These are phyloP conservation scores for Ameiurus melas DNA, from an alignment of 2,113 vertebrate species.

Conservation along the genomic window DNA sequence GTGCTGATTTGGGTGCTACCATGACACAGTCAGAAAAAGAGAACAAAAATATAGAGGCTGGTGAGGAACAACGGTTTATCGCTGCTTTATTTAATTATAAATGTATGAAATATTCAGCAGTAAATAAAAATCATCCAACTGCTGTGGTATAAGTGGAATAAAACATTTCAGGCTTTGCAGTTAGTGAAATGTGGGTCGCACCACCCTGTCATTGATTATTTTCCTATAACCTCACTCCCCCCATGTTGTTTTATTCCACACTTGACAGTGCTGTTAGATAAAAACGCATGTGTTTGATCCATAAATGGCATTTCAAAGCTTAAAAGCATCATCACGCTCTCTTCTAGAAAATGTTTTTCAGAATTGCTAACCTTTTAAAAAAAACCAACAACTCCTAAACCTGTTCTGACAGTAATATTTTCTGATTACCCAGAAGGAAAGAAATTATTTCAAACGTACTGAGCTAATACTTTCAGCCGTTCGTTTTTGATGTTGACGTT, in stretches of 20 bases:
- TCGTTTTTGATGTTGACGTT: neutral
- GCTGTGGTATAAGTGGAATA: neutral
- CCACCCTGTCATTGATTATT: neutral
- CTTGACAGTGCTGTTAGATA: neutral
- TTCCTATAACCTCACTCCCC: neutral
- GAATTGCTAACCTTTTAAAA: neutral
- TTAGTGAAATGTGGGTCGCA: neutral
- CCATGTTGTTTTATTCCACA: neutral
- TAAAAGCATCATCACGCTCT: neutral
- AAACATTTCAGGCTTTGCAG: neutral
- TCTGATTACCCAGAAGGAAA: neutral
- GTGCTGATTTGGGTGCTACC: no score
- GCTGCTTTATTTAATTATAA: neutral
- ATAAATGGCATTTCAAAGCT: neutral
- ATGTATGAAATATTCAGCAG: neutral
- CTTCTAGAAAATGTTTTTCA: neutral
- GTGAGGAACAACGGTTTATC: no score
- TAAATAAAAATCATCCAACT: neutral
- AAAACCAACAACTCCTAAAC: neutral
- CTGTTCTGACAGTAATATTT: conserved; percentile 17
- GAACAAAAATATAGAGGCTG: no score
- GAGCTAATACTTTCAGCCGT: neutral
- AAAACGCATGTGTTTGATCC: neutral
- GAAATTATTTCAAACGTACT: neutral
- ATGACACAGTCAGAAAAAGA: no score